These are phyloP conservation scores for Gerris buenoi DNA, from an alignment of 1,140 invertebrate genomes.

Conservation along the genomic window DNA sequence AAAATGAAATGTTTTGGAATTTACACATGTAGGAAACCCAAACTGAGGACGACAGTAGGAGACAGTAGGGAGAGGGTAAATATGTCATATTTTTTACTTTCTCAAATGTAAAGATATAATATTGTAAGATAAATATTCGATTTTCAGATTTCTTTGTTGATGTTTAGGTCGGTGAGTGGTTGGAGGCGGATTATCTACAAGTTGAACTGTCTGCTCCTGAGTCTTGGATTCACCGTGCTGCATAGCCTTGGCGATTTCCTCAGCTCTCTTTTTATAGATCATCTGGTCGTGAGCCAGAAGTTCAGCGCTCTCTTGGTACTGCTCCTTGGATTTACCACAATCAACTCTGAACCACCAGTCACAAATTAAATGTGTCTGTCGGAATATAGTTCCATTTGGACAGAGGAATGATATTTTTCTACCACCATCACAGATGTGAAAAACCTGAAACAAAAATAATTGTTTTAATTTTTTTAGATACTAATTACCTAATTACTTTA, in stretches of 20 bases:
- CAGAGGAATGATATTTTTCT: constrained; percentile 83
- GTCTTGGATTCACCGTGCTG: constrained; percentile 4
- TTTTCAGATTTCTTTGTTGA: too few relatives aligned
- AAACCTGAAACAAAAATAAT: constrained; percentile 40
- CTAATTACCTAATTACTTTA: too few relatives aligned
- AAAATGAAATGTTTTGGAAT: too few relatives aligned
- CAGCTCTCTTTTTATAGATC: constrained; percentile 21
- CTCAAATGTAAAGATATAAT: too few relatives aligned
- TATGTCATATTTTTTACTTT: too few relatives aligned
- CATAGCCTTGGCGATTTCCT: constrained; percentile 20
- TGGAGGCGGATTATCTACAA: too few relatives aligned
- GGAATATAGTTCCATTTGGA: constrained; percentile 82
- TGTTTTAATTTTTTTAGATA: too few relatives aligned
- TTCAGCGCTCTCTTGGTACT: constrained; percentile 69
- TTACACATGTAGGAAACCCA: too few relatives aligned
- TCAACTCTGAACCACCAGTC: constrained; percentile 91
- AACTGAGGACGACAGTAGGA: too few relatives aligned
- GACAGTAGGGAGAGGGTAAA: too few relatives aligned
- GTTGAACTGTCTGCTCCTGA: neutral
- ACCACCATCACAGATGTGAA: constrained; percentile 72
- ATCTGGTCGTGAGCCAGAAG: constrained; percentile 30
- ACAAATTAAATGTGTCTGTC: constrained; percentile 75
- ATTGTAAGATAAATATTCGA: too few relatives aligned
- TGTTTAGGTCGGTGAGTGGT: too few relatives aligned
- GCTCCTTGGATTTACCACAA: constrained; percentile 55